phyloP scores from a whole-genome alignment of 2,797 vertebrate species.

The Limosa lapponica region DNA sequence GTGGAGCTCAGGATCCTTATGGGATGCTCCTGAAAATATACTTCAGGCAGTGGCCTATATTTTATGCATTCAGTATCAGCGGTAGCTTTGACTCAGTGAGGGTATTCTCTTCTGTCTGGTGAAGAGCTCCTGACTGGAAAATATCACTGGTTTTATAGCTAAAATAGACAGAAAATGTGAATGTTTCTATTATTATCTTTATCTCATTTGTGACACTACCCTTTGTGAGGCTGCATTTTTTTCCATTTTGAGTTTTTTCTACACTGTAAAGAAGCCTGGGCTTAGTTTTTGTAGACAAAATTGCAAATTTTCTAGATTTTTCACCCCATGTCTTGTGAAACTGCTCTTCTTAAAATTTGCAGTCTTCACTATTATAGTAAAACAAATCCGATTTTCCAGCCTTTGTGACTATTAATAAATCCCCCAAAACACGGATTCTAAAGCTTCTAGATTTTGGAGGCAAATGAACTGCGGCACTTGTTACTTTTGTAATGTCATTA shows the following conservation, averaged over 20 bases:
- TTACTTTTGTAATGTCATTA: neutral
- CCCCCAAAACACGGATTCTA: neutral
- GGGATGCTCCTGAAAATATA: constrained; percentile 28
- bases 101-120: neutral
- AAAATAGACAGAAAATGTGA: neutral
- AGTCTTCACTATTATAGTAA: neutral
- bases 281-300: neutral
- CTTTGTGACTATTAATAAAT: neutral
- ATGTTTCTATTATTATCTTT: neutral
- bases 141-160: neutral
- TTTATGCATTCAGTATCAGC: neutral
- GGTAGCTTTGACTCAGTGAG: neutral
- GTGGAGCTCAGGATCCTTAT: neutral
- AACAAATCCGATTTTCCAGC: neutral
- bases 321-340: neutral
- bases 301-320: neutral
- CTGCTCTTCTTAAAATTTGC: neutral
- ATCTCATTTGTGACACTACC: neutral
- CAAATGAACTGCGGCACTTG: neutral
- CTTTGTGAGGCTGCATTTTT: neutral
- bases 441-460: neutral
- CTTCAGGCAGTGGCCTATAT: constrained; percentile 44
- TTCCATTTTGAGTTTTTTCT: neutral
- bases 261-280: neutral
- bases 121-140: neutral